Conservation (phyloP, 1,140 invertebrate species). For the Oreohelix idahoensis region DNA sequence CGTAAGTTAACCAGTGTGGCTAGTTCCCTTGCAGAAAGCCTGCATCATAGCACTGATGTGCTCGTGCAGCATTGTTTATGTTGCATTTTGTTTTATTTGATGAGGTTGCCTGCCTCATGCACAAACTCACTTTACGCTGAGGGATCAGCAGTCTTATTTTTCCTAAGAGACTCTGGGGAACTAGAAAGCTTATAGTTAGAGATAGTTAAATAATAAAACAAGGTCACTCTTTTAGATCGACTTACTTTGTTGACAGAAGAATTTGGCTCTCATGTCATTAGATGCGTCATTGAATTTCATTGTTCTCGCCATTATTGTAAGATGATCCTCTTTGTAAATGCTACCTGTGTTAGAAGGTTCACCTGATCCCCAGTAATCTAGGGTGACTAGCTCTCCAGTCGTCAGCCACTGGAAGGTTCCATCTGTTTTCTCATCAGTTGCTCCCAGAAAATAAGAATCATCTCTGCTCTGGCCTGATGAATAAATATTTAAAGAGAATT, state of each 20-base stretch:
- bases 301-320: background rate
- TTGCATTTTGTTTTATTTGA: no score
- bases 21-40: no score
- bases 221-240: no score
- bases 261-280: background rate
- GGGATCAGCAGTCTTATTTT: background rate
- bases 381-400: background rate
- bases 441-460: background rate
- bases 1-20: no score
- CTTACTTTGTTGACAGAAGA: slow-evolving; percentile 1
- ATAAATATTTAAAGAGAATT: background rate
- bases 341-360: background rate
- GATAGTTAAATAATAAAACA: no score
- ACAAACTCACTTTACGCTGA: background rate
- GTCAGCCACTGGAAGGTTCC: background rate
- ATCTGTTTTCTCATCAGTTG: background rate
- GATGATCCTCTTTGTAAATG: background rate
- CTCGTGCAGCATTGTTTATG: background rate
- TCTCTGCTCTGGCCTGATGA: background rate
- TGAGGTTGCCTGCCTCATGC: no score
- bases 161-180: no score
- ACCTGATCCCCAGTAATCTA: background rate
- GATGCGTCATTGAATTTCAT: background rate
- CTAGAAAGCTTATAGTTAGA: background rate
- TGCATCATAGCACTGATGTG: background rate